phyloP scores from a whole-genome alignment of 2,888 invertebrate genomes.

The Drosophila ochracea region DNA sequence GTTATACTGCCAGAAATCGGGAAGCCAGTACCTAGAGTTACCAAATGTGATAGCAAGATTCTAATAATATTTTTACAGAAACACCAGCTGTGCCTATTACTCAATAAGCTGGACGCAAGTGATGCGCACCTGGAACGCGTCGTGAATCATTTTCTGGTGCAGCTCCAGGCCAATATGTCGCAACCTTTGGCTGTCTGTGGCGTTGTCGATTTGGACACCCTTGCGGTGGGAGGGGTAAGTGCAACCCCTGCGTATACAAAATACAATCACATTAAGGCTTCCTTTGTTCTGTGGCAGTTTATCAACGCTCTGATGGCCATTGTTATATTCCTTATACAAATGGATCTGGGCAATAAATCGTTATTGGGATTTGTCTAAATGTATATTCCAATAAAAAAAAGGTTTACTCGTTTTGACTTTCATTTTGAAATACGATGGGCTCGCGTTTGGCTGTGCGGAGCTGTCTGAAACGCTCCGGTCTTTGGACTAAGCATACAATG shows the following conservation, averaged over 20 bases:
- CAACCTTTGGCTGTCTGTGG: constrained; percentile 67
- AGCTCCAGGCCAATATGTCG: constrained; percentile 56
- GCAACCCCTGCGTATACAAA: neutral
- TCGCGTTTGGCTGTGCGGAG: constrained; percentile 6
- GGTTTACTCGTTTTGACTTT: neutral
- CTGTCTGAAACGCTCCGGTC: constrained; percentile 3
- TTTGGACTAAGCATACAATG: constrained; percentile 5
- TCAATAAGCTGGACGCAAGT: constrained; percentile 65
- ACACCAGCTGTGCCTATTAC: constrained; percentile 63
- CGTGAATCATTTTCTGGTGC: constrained; percentile 76
- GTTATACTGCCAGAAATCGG: neutral
- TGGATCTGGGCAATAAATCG: constrained; percentile 76
- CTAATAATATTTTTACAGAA: constrained; percentile 58
- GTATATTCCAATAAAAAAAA: constrained; percentile 37
- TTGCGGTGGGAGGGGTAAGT: constrained; percentile 78
- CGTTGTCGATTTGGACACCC: constrained; percentile 78
- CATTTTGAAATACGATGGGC: constrained; percentile 18
- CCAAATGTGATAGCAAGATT: neutral
- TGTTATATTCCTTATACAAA: constrained; percentile 82
- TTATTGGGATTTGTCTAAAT: constrained; percentile 47
- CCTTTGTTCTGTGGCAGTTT: constrained; percentile 64
- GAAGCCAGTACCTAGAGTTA: neutral
- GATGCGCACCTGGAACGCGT: constrained; percentile 61
- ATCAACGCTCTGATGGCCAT: constrained; percentile 72
- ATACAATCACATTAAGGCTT: neutral